phyloP scores from a whole-genome alignment of 1,140 invertebrate genomes.

The Lasaia peninsularis region DNA sequence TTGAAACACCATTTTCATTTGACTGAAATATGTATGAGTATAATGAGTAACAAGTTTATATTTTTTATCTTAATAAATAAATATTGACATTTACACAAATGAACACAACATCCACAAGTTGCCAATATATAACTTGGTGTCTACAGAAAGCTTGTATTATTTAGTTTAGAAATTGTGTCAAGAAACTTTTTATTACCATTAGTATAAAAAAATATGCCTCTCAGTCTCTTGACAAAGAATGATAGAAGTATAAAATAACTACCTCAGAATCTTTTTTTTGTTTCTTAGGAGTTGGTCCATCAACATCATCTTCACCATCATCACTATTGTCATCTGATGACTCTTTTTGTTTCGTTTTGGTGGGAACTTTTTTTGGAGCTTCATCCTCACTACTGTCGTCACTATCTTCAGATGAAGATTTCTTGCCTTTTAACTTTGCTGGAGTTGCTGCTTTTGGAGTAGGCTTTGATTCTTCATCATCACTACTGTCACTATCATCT shows the following conservation, averaged over 20 bases:
- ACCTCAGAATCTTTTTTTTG: conserved; percentile 35
- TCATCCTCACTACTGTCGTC: conserved; percentile 46
- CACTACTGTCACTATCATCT: conserved; percentile 47
- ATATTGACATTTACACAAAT: no score
- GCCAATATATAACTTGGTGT: no score
- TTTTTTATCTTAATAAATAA: background rate
- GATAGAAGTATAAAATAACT: background rate
- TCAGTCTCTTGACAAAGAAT: no score
- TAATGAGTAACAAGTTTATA: background rate
- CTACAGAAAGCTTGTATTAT: no score
- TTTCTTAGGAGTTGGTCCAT: conserved; percentile 48
- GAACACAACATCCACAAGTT: no score
- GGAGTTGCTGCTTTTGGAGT: conserved; percentile 24
- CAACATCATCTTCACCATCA: conserved; percentile 32
- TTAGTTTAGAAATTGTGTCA: background rate
- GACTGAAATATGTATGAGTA: conserved; percentile 28
- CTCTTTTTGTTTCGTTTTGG: conserved; percentile 24
- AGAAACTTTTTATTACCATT: background rate
- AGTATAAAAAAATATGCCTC: no score
- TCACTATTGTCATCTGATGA: conserved; percentile 45
- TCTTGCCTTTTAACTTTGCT: conserved; percentile 29
- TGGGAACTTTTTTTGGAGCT: conserved; percentile 22
- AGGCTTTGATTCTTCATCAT: conserved; percentile 34
- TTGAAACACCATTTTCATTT: conserved; percentile 42
- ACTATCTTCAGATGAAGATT: conserved; percentile 46